A percentile compares a stretch with the other conserved stretches of the same genome.
phyloP scores from a whole-genome alignment of 2,113 vertebrate species.

The Apus apus region DNA sequence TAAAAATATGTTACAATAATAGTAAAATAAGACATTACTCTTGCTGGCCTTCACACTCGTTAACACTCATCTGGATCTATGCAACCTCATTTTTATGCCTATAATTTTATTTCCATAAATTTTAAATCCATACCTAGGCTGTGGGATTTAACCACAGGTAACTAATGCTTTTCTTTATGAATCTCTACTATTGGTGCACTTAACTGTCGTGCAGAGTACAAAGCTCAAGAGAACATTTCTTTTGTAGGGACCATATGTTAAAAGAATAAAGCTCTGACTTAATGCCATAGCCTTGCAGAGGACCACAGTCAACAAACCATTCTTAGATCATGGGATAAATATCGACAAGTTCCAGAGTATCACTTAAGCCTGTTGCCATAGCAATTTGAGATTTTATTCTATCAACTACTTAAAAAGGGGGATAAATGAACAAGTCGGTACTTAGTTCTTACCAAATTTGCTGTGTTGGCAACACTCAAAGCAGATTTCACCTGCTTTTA shows the following conservation, averaged over 20 bases:
- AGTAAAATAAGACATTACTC: constrained; percentile 61
- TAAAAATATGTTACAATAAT: constrained; percentile 68
- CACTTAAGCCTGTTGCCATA: constrained; percentile 9
- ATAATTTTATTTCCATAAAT: constrained; percentile 64
- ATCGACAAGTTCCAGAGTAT: constrained; percentile 28
- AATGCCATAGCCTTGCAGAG: not conserved
- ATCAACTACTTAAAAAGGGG: not conserved
- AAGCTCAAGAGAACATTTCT: not conserved
- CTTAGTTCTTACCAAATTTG: not conserved
- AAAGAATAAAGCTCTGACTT: constrained; percentile 47
- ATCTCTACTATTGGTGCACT: constrained; percentile 1
- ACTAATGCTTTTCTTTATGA: constrained; percentile 49
- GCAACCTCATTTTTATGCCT: constrained; percentile 60
- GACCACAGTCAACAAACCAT: not conserved
- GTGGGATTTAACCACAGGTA: constrained; percentile 32
- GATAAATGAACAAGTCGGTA: not conserved
- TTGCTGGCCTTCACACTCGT: constrained; percentile 18
- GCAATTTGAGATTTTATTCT: constrained; percentile 6
- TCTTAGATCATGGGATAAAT: not conserved
- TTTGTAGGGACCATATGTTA: constrained; percentile 45
- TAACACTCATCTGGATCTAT: constrained; percentile 67
- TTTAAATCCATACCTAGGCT: constrained; percentile 36
- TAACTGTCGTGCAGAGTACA: not conserved
- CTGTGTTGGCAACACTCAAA: not conserved
- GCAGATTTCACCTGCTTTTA: not conserved